Evolutionary conservation across 2,888 invertebrate genomes (phyloP).

Genomic region (Platerodrilus igneus): DNA sequence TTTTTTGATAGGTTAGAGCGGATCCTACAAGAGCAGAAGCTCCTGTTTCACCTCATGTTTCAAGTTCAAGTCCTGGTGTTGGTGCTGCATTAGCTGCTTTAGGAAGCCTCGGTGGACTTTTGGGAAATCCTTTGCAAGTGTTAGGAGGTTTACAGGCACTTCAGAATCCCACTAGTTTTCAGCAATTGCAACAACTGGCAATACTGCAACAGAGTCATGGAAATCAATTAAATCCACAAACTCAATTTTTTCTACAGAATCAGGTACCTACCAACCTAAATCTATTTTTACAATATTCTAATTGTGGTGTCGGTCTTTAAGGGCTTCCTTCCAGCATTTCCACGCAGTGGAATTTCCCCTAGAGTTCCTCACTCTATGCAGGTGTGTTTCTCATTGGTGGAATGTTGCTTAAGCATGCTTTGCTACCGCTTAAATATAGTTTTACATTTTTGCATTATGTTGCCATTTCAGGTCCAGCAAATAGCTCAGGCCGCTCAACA

Average conservation of each 20-base stretch:
- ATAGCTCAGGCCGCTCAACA: slow-evolving; percentile 50
- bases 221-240: slow-evolving; percentile 51
- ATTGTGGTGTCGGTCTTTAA: slow-evolving; percentile 32
- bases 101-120: slow-evolving; percentile 44
- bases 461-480: background rate
- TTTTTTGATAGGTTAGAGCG: slow-evolving; percentile 41
- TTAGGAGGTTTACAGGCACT: slow-evolving; percentile 51
- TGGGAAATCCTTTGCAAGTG: slow-evolving; percentile 44
- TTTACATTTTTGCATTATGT: slow-evolving; percentile 1
- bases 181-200: slow-evolving; percentile 63
- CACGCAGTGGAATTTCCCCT: slow-evolving; percentile 47
- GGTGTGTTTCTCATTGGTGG: slow-evolving; percentile 41
- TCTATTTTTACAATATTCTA: slow-evolving; percentile 14
- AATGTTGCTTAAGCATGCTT: background rate
- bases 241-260: slow-evolving; percentile 73
- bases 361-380: slow-evolving; percentile 51
- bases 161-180: slow-evolving; percentile 60
- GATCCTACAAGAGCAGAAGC: slow-evolving; percentile 39
- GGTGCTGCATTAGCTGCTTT: slow-evolving; percentile 51
- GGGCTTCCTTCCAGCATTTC: slow-evolving; percentile 51
- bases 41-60: slow-evolving; percentile 43
- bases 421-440: background rate
- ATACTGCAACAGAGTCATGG: slow-evolving; percentile 55
- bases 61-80: slow-evolving; percentile 43
- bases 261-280: slow-evolving; percentile 51